Conservation (phyloP, 2,113 vertebrate genomes). For the Cryptotis parvus region DNA sequence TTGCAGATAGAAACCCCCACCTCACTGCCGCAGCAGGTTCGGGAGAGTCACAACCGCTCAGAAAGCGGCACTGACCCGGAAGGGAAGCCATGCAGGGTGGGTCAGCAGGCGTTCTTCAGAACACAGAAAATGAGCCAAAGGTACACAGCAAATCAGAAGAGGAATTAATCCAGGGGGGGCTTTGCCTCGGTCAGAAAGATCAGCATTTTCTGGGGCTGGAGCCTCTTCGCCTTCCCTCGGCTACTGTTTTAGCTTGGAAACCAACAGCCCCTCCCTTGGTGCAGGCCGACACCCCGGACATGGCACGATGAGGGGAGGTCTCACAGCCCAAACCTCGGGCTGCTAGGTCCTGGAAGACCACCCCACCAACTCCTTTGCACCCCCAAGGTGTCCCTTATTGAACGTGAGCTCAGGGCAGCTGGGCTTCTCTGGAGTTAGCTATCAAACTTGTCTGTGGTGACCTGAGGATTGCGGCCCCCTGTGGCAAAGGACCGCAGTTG, state of each 20-base stretch:
- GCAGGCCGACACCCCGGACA: too few relatives aligned
- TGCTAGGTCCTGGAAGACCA: neutral
- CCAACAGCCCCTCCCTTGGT: neutral
- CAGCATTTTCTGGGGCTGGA: neutral
- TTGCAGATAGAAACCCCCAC: neutral
- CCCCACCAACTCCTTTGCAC: too few relatives aligned
- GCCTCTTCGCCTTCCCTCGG: fast-evolving
- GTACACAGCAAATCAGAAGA: neutral
- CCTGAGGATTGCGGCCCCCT: neutral
- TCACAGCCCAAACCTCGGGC: too few relatives aligned
- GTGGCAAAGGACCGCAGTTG: neutral
- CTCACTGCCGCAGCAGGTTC: too few relatives aligned
- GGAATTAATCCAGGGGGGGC: neutral
- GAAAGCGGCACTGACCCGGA: neutral
- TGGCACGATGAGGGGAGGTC: too few relatives aligned
- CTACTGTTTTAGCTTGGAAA: neutral
- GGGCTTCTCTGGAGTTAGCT: neutral
- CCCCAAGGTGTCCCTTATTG: neutral
- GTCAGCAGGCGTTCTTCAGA: neutral
- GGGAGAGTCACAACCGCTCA: neutral
- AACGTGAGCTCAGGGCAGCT: neutral
- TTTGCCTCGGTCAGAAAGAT: neutral
- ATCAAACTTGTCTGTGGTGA: neutral
- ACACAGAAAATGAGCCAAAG: constrained; percentile 20
- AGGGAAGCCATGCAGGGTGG: neutral